Percentiles rank a stretch among this genome's conserved stretches.
phyloP scores from a whole-genome alignment of 2,113 vertebrate species.

The Catharus bicknelli region DNA sequence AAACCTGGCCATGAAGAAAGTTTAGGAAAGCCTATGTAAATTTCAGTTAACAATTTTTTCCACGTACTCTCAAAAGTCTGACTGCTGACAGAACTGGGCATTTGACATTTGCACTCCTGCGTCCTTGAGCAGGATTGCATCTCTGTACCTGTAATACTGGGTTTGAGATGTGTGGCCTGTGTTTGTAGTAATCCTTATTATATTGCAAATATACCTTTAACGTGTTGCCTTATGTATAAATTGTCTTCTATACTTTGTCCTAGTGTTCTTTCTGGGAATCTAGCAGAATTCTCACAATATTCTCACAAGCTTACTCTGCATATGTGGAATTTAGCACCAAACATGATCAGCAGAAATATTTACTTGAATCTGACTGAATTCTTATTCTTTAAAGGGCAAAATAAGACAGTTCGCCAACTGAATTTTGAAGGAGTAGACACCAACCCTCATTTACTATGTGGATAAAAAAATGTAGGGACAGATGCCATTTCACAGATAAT shows the following conservation, averaged over 20 bases:
- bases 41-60: background rate
- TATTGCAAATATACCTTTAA: background rate
- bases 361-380: background rate
- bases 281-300: background rate
- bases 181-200: background rate
- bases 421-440: background rate
- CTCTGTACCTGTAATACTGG: background rate
- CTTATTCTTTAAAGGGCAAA: background rate
- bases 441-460: background rate
- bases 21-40: background rate
- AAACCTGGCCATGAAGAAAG: background rate
- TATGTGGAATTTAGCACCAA: background rate
- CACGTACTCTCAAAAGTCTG: background rate
- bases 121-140: background rate
- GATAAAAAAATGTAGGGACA: background rate
- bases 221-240: background rate
- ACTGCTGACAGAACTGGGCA: background rate
- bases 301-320: background rate
- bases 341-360: background rate
- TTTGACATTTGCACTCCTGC: rapidly evolving
- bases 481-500: background rate
- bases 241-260: background rate
- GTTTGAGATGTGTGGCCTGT: background rate
- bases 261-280: background rate
- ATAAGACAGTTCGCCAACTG: background rate